Percentiles rank a stretch among this genome's conserved stretches.
These are phyloP conservation scores for Lepidocyrtoides sp. DNA, from an alignment of 2,888 invertebrate genomes.

Conservation along the genomic window DNA sequence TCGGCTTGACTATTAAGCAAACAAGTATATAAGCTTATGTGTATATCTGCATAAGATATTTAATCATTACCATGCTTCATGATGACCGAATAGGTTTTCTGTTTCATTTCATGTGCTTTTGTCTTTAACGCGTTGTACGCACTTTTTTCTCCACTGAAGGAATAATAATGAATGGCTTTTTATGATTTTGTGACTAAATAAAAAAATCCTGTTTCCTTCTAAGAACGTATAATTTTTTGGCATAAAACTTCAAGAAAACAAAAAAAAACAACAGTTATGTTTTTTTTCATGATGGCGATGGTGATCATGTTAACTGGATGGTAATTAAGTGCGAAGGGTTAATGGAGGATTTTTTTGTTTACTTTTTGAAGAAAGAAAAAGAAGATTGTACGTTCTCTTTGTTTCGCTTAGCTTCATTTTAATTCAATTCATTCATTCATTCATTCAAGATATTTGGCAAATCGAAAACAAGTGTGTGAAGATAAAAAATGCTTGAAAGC, in stretches of 20 bases:
- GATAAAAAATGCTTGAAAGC: no score
- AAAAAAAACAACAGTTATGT: constrained; percentile 2
- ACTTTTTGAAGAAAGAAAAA: neutral
- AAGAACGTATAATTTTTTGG: neutral
- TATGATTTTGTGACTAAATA: neutral
- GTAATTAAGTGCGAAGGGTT: constrained; percentile 48
- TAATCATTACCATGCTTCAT: neutral
- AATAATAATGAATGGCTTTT: neutral
- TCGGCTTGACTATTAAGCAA: no score
- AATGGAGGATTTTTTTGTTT: constrained; percentile 21
- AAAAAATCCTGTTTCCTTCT: constrained; percentile 35
- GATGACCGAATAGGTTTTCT: no score
- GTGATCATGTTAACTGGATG: constrained; percentile 41
- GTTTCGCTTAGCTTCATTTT: no score
- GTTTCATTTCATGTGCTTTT: neutral
- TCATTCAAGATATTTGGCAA: no score
- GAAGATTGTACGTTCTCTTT: neutral
- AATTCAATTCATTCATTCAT: no score
- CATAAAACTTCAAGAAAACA: neutral
- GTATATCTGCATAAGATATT: no score
- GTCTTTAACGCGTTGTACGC: neutral
- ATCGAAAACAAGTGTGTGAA: no score
- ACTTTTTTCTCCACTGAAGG: neutral
- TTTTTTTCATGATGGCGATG: neutral
- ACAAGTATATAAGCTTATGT: no score